Evolutionary conservation across 2,888 invertebrate genomes (phyloP), one percentile per base, ranked within the genome.

Genomic region (Ganaspis brasiliensis): DNA sequence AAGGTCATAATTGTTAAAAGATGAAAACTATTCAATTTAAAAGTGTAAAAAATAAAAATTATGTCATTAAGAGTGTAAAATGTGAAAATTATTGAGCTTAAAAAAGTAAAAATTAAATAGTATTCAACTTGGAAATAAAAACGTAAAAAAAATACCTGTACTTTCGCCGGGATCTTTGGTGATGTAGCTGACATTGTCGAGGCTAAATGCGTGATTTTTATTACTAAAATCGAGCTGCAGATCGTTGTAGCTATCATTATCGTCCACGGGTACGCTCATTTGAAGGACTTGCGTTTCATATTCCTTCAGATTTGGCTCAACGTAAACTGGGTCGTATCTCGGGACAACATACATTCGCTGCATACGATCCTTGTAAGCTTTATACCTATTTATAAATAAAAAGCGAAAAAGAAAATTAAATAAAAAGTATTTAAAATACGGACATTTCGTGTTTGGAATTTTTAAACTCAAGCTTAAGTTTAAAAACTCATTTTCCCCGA

Each of bases 211-310:
- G 87, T 97, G 97, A 91, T 97, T 97, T 87, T 95, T 95, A 83
- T 96, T 96, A 91, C 97, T 97, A 89, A 97, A 96, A 91, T 97
- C 97, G 75, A 97, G 91, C 89, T 97, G 97, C 45, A 97, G 90
- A 89, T 97, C 97, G 88, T 94, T 94, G 88, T 93, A 94, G 78
- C 96, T 95, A 84, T 96, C 96, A 79, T 94, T 95, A 81, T 96
- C 96, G 85, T 98, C 98, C 1, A 97, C 95, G 0, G 96, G 96
- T 2, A 98, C 97, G 80, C 97, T 97, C 98, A 98, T 98, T 83
- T 97, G 97, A 2, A 98, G 92, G 56, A 98, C 96, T 94, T 98
- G 98, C 0, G 98, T 98, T 92, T 98, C 98, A 91, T 98, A 98
- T 92, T 98, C 96, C 85, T 98, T 97, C 59, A 98, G 93, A 87